Evolutionary conservation across 1,140 invertebrate species (phyloP).

Genomic region (Cydia fagiglandana): DNA sequence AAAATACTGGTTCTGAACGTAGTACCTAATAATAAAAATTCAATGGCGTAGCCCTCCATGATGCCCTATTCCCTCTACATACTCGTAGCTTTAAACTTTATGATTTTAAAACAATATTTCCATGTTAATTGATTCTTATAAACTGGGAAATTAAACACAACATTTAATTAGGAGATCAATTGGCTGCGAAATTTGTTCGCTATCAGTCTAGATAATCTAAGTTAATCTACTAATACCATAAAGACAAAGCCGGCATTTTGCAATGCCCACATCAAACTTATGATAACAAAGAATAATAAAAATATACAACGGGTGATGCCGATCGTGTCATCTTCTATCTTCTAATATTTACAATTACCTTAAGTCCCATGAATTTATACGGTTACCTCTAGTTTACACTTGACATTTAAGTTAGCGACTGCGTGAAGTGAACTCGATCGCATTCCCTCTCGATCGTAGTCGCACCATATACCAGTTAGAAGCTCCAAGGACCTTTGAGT

Average conservation of each 20-base stretch:
- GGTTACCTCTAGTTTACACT: too few species aligned
- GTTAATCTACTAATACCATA: constrained; percentile 24
- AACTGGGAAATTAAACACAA: background rate
- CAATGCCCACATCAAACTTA: background rate
- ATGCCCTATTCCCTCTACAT: too few species aligned
- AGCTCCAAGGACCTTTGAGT: background rate
- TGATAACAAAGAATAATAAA: background rate
- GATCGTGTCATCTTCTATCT: background rate
- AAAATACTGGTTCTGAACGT: too few species aligned
- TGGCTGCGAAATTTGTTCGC: background rate
- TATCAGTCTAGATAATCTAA: constrained; percentile 26
- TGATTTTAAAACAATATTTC: too few species aligned
- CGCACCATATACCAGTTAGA: too few species aligned
- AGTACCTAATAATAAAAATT: too few species aligned
- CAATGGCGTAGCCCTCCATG: too few species aligned
- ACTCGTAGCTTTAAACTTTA: too few species aligned
- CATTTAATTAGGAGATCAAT: constrained; percentile 22
- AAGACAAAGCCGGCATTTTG: constrained; percentile 8
- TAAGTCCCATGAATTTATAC: too few species aligned
- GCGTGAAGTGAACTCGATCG: too few species aligned
- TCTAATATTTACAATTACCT: background rate
- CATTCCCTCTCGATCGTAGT: too few species aligned
- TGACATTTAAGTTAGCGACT: too few species aligned
- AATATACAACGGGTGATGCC: background rate
- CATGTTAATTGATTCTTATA: background rate